Evolutionary conservation across 2,797 vertebrate genomes (phyloP).

Genomic region (Hephaestus fuliginosus): DNA sequence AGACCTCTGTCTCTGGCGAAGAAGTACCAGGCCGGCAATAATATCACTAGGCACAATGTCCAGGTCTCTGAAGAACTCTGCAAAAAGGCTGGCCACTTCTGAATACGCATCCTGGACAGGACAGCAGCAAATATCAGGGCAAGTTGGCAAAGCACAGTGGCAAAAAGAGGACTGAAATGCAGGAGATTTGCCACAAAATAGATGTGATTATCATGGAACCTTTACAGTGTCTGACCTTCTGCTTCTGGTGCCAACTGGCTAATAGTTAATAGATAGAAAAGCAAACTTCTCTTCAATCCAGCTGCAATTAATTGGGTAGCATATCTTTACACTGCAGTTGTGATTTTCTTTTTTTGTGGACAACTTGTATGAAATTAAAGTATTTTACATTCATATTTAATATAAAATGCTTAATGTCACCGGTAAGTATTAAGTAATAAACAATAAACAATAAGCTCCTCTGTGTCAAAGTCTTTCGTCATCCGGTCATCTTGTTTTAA

Average conservation of each 20-base stretch:
- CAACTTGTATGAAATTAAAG: constrained; percentile 16
- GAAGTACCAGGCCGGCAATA: constrained; percentile 97
- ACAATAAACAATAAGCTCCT: constrained; percentile 15
- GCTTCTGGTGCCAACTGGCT: not conserved
- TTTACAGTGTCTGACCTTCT: not conserved
- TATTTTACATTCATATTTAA: constrained; percentile 15
- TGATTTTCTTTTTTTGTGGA: not conserved
- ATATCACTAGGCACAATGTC: constrained; percentile 99
- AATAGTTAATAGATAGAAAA: not conserved
- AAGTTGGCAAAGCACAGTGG: constrained; percentile 6
- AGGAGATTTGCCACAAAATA: not conserved
- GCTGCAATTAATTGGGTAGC: too few relatives aligned
- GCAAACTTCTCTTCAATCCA: too few relatives aligned
- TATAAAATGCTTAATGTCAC: constrained; percentile 2
- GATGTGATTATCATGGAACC: not conserved
- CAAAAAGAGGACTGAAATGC: not conserved
- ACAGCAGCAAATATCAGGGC: constrained; percentile 25
- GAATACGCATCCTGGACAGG: constrained; percentile 94
- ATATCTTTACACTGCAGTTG: not conserved
- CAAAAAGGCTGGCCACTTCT: constrained; percentile 98
- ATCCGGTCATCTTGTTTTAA: constrained; percentile 42
- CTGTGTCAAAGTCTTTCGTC: constrained; percentile 18
- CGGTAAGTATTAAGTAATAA: not conserved
- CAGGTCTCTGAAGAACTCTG: constrained; percentile 98
- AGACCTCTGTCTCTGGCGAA: constrained; percentile 95